Conservation (phyloP, 2,888 invertebrate genomes). For the Bruchidius siliquastri region DNA sequence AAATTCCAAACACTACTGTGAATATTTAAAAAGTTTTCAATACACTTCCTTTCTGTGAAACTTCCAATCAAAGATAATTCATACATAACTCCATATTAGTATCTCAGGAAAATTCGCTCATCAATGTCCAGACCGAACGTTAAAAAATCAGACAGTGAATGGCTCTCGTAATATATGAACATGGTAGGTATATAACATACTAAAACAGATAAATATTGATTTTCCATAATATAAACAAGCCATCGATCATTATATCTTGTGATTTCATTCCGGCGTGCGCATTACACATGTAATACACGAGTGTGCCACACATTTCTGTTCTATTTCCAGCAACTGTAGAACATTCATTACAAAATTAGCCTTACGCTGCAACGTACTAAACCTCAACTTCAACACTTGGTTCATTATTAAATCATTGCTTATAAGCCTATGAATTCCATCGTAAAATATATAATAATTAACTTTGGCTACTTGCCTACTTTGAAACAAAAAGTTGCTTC, state of each 20-base stretch:
- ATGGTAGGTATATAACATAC: neutral
- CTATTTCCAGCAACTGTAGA: neutral
- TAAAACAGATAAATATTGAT: neutral
- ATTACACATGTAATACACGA: neutral
- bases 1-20: too few relatives aligned
- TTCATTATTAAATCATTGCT: neutral
- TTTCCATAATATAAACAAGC: neutral
- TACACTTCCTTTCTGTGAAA: too few relatives aligned
- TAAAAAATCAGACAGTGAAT: neutral
- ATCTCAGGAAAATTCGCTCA: too few relatives aligned
- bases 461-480: too few relatives aligned
- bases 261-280: neutral
- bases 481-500: too few relatives aligned
- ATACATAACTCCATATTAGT: too few relatives aligned
- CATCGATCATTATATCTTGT: neutral
- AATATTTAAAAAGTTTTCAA: too few relatives aligned
- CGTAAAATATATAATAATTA: too few relatives aligned
- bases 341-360: neutral
- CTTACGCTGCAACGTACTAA: neutral
- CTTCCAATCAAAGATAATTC: too few relatives aligned
- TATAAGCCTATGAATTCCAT: too few relatives aligned
- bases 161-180: neutral
- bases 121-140: too few relatives aligned
- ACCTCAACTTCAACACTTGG: neutral
- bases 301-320: neutral